These are phyloP conservation scores for Xenopus tropicalis DNA, from an alignment of 2,113 vertebrate genomes.

Conservation along the genomic window UCB_Xtro_10.0 CM004445.2:25521001-25521500, in stretches of 20 bases:
- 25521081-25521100: slow-evolving; percentile 21
- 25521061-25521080: no score
- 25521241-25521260: slow-evolving; percentile 70
- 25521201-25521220: slow-evolving; percentile 63
- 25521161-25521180: slow-evolving; percentile 68
- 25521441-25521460: no score
- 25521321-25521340: slow-evolving; percentile 58
- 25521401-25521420: slow-evolving; percentile 40
- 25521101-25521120: slow-evolving; percentile 3
- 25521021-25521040: no score
- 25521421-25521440: slow-evolving; percentile 37
- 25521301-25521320: slow-evolving; percentile 70
- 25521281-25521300: slow-evolving; percentile 65
- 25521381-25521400: slow-evolving; percentile 53
- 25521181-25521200: slow-evolving; percentile 63
- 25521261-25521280: slow-evolving; percentile 68
- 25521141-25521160: slow-evolving; percentile 47
- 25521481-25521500: no score
- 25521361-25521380: slow-evolving; percentile 59
- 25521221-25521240: slow-evolving; percentile 79
- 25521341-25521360: slow-evolving; percentile 73
- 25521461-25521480: no score
- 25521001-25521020: no score
- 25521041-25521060: no score
- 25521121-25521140: slow-evolving; percentile 30